A percentile compares a stretch with the other conserved stretches of the same genome.
Conservation (phyloP, 2,113 vertebrate species). For the Ameiurus melas region DNA sequence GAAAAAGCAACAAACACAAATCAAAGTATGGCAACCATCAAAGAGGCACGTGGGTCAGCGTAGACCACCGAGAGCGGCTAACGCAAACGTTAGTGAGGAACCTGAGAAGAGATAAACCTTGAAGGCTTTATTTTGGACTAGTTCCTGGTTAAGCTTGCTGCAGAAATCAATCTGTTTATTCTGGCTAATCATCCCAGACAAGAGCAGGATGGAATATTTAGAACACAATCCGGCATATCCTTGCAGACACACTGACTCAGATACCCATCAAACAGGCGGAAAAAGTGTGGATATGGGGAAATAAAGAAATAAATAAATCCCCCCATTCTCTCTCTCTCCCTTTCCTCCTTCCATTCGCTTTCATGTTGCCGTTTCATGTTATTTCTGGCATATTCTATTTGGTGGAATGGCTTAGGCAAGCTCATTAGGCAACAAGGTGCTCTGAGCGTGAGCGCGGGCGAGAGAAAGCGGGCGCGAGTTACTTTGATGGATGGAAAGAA, state of each 20-base stretch:
- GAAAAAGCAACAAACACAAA: slow-evolving; percentile 19
- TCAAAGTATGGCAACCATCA: slow-evolving; percentile 35
- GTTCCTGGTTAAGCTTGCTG: slow-evolving; percentile 7
- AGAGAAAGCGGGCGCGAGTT: slow-evolving; percentile 13
- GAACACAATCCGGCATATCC: slow-evolving; percentile 7
- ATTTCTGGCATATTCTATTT: slow-evolving; percentile 51
- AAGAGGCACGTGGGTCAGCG: slow-evolving; percentile 20
- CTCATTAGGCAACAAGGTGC: slow-evolving; percentile 53
- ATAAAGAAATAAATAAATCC: slow-evolving; percentile 37
- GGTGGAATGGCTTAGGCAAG: slow-evolving; percentile 52
- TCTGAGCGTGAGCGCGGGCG: slow-evolving; percentile 23
- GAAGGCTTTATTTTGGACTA: background rate
- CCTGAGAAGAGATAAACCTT: slow-evolving; percentile 23
- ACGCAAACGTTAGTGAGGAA: background rate
- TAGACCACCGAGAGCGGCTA: slow-evolving; percentile 19
- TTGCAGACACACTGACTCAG: slow-evolving; percentile 28
- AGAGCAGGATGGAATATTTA: slow-evolving; percentile 22
- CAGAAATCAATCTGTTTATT: slow-evolving; percentile 26
- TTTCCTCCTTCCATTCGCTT: slow-evolving; percentile 12
- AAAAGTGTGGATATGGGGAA: slow-evolving; percentile 35
- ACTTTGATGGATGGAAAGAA: slow-evolving; percentile 42
- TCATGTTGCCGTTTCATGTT: slow-evolving; percentile 54
- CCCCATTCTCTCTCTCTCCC: slow-evolving; percentile 23
- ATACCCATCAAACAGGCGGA: slow-evolving; percentile 16
- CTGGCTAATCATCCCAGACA: slow-evolving; percentile 23